Base-by-base conservation (phyloP, 2,888 invertebrate species). In the Drosophila nr. fundita region DNA sequence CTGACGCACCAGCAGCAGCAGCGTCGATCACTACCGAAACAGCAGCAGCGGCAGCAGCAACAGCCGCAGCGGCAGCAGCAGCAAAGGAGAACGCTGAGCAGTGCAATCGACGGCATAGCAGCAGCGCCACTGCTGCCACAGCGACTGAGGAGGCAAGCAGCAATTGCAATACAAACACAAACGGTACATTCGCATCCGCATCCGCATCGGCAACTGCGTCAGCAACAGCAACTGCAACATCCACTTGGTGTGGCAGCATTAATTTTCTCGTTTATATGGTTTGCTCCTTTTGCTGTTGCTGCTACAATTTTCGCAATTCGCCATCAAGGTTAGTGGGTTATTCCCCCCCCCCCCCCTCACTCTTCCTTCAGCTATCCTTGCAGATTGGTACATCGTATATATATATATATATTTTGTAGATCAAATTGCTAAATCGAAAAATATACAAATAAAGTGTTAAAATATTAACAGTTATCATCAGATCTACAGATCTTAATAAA, bases 181-280 rank as follows among this genome's bases (percentile, higher is more conserved):
- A 64, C 34, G 60, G 54, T 10, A 62, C 70, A 32, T 53, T 71
- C 32, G 62, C 77, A 29, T 64, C 71, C 4, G 67, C 77, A 49
- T 54, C 76, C 11, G 70, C 76, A 24, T 52, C 76, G 3, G 65
- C 78, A 13, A 52, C 76, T 0, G 55, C 73, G 18, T 49, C 73
- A 50, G 64, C 89, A 65, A 68, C 85, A 32, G 73, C 82, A 60
- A 58, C 77, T 55, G 72, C 81, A 53, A 80, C 91, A 55, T 83
- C 90, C 34, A 91, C 91, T 78, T 91, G 92, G 83, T 87, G 91
- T 74, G 82, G 91, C 81, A 90, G 92, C 82, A 86, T 92, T 65
- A 91, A 91, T 55, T 91, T 91, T 71, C 71, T 91, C 64, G 92
- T 92, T 82, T 91, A 91, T 90, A 91, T 91, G 91, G 91, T 91